These are phyloP conservation scores for Lordiphosa fenestrarum DNA, from an alignment of 2,888 invertebrate genomes.

Conservation along the genomic window DNA sequence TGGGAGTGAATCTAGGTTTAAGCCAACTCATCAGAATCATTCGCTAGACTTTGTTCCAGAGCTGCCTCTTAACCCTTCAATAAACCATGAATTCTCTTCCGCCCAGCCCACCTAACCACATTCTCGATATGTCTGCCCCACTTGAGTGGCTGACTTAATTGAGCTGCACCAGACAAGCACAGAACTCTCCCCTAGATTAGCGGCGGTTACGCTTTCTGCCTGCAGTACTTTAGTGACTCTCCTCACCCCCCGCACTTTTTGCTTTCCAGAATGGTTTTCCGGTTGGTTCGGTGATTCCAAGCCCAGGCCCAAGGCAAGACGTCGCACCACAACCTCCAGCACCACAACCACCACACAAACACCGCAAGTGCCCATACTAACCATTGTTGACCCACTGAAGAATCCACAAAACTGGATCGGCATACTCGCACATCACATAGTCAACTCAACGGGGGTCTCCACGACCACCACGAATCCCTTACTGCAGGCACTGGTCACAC, in stretches of 20 bases:
- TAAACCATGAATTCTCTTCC: not conserved
- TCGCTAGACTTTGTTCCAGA: too few species aligned
- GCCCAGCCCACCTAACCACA: not conserved
- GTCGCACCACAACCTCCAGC: constrained; percentile 67
- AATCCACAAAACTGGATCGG: constrained; percentile 80
- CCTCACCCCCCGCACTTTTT: not conserved
- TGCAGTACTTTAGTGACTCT: not conserved
- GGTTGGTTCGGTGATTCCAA: constrained; percentile 80
- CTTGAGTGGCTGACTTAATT: constrained; percentile 14
- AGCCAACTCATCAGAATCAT: too few species aligned
- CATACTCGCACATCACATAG: constrained; percentile 78
- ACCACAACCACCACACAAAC: constrained; percentile 70
- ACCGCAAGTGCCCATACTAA: constrained; percentile 77
- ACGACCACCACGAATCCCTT: constrained; percentile 66
- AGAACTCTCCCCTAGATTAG: constrained; percentile 10
- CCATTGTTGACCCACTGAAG: constrained; percentile 78
- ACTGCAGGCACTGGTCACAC: constrained; percentile 58
- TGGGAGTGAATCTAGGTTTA: too few species aligned
- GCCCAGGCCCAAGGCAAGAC: constrained; percentile 58
- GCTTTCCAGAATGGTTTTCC: constrained; percentile 81
- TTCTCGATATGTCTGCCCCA: not conserved
- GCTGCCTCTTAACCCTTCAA: too few species aligned
- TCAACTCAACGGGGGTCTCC: constrained; percentile 65
- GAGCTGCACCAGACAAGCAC: constrained; percentile 2
- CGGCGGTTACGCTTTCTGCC: constrained; percentile 43